Percentiles rank a stretch among this genome's conserved stretches.
These are phyloP conservation scores for Odontocerum albicorne DNA, from an alignment of 2,888 invertebrate genomes.

Conservation along the genomic window DNA sequence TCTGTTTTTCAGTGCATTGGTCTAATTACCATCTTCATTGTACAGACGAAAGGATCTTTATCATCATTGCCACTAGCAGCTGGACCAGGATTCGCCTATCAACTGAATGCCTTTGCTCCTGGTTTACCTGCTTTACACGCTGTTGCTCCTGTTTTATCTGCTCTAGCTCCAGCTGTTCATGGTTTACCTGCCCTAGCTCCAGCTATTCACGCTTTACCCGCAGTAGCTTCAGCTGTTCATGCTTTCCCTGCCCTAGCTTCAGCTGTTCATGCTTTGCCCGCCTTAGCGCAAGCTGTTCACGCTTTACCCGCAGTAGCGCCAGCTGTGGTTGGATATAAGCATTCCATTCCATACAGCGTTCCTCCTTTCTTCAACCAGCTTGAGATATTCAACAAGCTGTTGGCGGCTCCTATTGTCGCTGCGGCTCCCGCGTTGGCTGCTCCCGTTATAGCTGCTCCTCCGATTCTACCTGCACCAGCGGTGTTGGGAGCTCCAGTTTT, in stretches of 20 bases:
- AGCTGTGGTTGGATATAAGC: conserved; percentile 41
- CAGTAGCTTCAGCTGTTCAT: conserved; percentile 28
- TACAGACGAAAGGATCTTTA: conserved; percentile 5
- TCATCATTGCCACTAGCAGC: conserved; percentile 5
- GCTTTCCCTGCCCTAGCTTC: conserved; percentile 39
- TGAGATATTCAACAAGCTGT: conserved; percentile 46
- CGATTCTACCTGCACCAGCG: background rate
- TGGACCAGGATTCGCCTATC: background rate
- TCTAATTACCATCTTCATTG: background rate
- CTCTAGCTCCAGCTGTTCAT: conserved; percentile 26
- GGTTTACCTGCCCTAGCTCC: conserved; percentile 40
- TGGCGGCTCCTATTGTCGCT: conserved; percentile 38
- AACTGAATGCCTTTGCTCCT: background rate
- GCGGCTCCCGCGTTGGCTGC: conserved; percentile 5
- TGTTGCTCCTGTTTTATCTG: conserved; percentile 44
- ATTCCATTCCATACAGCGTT: conserved; percentile 50
- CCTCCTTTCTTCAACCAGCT: conserved; percentile 52
- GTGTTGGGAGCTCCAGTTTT: conserved; percentile 6
- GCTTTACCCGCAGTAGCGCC: conserved; percentile 37
- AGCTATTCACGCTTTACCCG: conserved; percentile 43
- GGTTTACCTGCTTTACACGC: conserved; percentile 32
- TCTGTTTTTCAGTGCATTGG: conserved; percentile 5
- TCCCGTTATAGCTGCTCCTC: background rate
- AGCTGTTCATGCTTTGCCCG: conserved; percentile 28
- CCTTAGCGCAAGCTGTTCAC: conserved; percentile 33